Percentiles rank a stretch among this genome's conserved stretches.
Conservation (phyloP, 2,113 vertebrate species). For the Lota lota region DNA sequence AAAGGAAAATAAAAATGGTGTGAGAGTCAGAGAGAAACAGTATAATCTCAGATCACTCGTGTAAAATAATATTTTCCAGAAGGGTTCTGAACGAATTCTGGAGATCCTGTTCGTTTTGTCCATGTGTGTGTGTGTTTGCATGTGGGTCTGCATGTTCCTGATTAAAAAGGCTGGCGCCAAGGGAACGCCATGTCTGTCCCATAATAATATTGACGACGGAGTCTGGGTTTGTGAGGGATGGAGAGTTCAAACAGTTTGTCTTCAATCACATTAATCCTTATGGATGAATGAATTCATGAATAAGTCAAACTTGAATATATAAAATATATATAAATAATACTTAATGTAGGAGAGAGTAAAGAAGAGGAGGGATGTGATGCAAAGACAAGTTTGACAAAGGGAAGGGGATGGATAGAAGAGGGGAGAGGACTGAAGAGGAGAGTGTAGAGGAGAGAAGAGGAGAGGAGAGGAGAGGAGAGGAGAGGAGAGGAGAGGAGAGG, state of each 20-base stretch:
- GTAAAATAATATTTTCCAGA: background rate
- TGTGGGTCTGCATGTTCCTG: background rate
- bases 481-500: background rate
- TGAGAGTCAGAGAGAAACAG: background rate
- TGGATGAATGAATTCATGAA: no score
- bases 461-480: background rate
- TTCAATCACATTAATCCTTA: background rate
- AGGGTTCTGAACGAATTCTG: background rate
- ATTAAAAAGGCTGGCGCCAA: background rate
- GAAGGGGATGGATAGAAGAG: background rate
- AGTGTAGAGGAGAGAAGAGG: background rate
- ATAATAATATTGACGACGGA: background rate
- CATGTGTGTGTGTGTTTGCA: background rate
- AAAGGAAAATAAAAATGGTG: background rate
- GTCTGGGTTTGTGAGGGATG: background rate
- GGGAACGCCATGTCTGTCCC: background rate
- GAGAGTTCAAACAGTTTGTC: background rate
- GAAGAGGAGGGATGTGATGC: no score
- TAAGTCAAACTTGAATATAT: no score
- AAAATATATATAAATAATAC: no score
- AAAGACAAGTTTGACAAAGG: background rate
- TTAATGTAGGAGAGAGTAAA: no score
- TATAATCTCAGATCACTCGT: background rate
- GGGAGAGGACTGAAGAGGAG: background rate
- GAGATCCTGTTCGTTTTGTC: background rate